phyloP scores from a whole-genome alignment of 2,797 vertebrate genomes.

The Pipistrellus kuhlii region DNA sequence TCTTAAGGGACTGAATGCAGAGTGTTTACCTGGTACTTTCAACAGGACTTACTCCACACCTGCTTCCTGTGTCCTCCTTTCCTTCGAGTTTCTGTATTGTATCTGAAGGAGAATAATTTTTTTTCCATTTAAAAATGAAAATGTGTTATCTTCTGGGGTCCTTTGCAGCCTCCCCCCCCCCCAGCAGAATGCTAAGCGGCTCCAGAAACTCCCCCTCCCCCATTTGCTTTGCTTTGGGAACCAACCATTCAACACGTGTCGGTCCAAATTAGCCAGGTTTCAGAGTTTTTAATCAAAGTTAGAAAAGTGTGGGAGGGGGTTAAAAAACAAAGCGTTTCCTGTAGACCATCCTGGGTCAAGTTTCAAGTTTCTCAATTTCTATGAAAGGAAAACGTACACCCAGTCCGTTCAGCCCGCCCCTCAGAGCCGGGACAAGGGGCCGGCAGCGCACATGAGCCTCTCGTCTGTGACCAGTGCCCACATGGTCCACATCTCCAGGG shows the following conservation, averaged over 20 bases:
- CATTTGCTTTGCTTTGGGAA: background rate
- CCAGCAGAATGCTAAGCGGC: background rate
- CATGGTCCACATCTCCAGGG: slow-evolving; percentile 89
- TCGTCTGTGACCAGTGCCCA: slow-evolving; percentile 88
- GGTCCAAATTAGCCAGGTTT: background rate
- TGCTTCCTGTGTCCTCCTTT: background rate
- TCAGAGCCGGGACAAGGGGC: background rate
- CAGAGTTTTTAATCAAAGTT: slow-evolving; percentile 42
- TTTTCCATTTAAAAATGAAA: slow-evolving; percentile 43
- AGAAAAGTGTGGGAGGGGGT: background rate
- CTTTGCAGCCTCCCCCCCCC: background rate
- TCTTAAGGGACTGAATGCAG: background rate
- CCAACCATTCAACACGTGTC: background rate
- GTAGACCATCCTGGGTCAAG: background rate
- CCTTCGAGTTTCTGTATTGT: background rate
- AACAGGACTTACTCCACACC: background rate
- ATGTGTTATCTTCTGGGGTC: background rate
- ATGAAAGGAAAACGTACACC: background rate
- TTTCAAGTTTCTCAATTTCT: background rate
- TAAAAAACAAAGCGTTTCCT: background rate
- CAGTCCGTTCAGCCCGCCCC: background rate
- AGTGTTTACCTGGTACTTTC: background rate
- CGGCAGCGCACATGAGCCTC: slow-evolving; percentile 81
- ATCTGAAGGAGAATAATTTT: slow-evolving; percentile 46
- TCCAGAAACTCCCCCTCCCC: background rate